A percentile compares a stretch with the other conserved stretches of the same genome.
These are phyloP conservation scores for Rhopilema esculentum DNA, from an alignment of 30 jellyfish, hydroid and myxozoan genomes.

Conservation along the genomic window DNA sequence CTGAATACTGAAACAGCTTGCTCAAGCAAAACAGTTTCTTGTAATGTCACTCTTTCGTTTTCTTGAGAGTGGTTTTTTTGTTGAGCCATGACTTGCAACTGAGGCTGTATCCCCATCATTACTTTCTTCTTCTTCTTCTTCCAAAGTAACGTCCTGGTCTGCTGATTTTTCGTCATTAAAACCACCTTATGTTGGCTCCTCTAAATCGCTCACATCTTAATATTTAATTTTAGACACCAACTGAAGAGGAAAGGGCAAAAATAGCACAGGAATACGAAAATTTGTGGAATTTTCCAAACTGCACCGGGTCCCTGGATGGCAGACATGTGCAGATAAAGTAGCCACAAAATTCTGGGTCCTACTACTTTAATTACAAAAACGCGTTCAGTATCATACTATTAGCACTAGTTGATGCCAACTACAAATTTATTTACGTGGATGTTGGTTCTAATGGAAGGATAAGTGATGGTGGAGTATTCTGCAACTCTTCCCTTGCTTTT, in stretches of 20 bases:
- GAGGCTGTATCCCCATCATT: too few species aligned
- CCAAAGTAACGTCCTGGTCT: not conserved
- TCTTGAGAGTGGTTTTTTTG: too few species aligned
- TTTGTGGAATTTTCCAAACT: conserved; percentile 54
- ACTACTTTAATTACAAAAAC: too few species aligned
- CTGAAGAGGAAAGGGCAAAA: conserved; percentile 46
- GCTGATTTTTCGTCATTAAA: not conserved
- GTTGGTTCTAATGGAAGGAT: conserved; percentile 72
- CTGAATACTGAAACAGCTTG: too few species aligned
- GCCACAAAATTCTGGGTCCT: conserved; percentile 66
- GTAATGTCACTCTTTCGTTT: too few species aligned
- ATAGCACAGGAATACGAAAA: conserved; percentile 5
- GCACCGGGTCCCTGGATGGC: conserved; percentile 65
- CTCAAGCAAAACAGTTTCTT: too few species aligned
- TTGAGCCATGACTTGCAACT: too few species aligned
- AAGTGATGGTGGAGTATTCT: conserved; percentile 21
- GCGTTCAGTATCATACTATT: too few species aligned
- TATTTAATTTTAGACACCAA: conserved; percentile 7
- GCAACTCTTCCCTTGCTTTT: too few species aligned
- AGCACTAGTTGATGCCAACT: conserved; percentile 75
- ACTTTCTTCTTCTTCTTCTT: not conserved
- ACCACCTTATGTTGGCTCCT: too few species aligned
- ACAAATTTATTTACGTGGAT: conserved; percentile 44
- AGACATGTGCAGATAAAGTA: conserved; percentile 44
- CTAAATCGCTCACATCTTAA: too few species aligned